Evolutionary conservation across 1,140 invertebrate genomes (phyloP), one percentile per base, ranked within the genome.

Genomic region (Pogonus chalceus): DNA sequence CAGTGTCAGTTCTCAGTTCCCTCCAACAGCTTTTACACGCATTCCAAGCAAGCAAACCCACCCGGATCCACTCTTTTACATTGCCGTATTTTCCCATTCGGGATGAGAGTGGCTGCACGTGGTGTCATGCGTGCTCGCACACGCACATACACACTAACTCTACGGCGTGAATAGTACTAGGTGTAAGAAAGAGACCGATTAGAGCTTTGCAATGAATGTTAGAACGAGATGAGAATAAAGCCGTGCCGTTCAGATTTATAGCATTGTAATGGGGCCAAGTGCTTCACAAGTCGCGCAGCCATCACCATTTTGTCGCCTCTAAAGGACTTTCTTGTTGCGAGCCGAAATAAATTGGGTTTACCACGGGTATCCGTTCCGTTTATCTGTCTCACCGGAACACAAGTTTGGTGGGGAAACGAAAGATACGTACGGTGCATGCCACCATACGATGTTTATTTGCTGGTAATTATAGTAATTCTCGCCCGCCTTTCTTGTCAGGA

Each of bases 251-350:
- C 53, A 66, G 64, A 69, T 69, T 69, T 69, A 69, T 69, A 37
- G 68, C 65, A 59, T 67, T 69, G 66, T 69, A 69, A 69, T 69
- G 62, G 67, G 68, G 64, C 65, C 64, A 69, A 69, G 63, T 68
- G 66, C 61, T 69, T 68, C 66, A 59, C 65, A 62, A 65, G 58
- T 65, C 65, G 62, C 62, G 63, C 57, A 56, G 59, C 62, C 62
- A 67, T 67, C 65, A 67, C 65, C 64, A 67, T 66, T 67, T 67
- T 65, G 65, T 66, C 65, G 61, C 60, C 57, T 55, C 56, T 53
- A 61, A 57, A 61, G 58, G 59, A 60, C 60, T 62, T 31, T 61
- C 62, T 64, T 64, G 62, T 62, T 60, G 59, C 56, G 56, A 54
- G 58, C 61, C 60, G 60, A 60, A 65, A 66, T 68, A 66, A 68